Evolutionary conservation across 2,113 vertebrate genomes (phyloP).

Genomic region (Pycnonotus jocosus): DNA sequence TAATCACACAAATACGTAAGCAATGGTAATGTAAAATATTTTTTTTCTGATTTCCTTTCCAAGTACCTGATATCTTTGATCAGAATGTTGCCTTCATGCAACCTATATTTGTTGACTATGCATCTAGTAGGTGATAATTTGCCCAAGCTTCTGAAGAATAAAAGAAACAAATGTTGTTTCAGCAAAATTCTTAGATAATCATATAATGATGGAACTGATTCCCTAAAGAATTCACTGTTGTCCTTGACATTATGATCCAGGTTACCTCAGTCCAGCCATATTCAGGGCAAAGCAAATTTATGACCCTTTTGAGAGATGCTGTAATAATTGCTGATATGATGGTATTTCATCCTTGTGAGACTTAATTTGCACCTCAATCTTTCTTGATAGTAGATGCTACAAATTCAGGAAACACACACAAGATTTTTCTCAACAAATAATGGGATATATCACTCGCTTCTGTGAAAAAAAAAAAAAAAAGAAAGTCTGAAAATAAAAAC

Average conservation of each 20-base stretch:
- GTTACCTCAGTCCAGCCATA: not conserved
- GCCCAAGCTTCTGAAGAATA: not conserved
- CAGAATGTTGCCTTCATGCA: not conserved
- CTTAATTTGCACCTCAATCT: not conserved
- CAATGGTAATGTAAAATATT: not conserved
- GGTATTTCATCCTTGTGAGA: not conserved
- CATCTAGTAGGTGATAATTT: not conserved
- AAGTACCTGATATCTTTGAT: not conserved
- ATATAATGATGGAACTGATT: not conserved
- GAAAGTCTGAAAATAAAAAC: not conserved
- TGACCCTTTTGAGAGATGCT: not conserved
- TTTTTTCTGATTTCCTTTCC: not conserved
- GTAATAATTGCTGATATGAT: not conserved
- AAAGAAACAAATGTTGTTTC: not conserved
- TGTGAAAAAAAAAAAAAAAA: not conserved
- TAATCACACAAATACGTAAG: rapidly evolving
- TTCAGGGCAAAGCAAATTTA: not conserved
- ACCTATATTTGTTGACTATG: not conserved
- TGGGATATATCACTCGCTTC: not conserved
- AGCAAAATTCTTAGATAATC: not conserved
- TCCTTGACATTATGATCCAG: not conserved
- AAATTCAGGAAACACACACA: not conserved
- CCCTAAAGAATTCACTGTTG: not conserved
- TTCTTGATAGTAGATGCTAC: not conserved
- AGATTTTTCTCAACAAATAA: not conserved